Evolutionary conservation across 2,888 invertebrate species (phyloP).

Genomic region (Lutraria lutraria): DNA sequence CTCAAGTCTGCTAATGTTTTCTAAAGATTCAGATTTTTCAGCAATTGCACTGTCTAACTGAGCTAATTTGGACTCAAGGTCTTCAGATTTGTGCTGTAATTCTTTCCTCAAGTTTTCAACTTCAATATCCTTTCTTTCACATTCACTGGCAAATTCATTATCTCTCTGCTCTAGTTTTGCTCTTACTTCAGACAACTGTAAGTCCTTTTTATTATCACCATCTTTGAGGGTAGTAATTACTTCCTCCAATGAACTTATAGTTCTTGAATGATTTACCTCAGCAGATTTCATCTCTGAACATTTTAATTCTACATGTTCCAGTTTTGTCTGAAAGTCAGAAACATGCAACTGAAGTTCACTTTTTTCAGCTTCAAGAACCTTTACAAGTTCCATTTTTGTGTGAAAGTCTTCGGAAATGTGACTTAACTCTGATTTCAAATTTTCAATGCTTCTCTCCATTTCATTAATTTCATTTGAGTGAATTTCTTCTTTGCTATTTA

Average conservation of each 20-base stretch:
- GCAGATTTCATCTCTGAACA: conserved; percentile 21
- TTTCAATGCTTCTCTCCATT: conserved; percentile 37
- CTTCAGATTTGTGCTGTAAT: conserved; percentile 42
- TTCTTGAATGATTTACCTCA: conserved; percentile 26
- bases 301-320: conserved; percentile 45
- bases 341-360: conserved; percentile 55
- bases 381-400: conserved; percentile 18
- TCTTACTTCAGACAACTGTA: conserved; percentile 2
- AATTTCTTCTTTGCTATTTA: conserved; percentile 33
- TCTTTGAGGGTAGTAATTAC: conserved; percentile 37
- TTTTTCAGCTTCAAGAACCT: conserved; percentile 29
- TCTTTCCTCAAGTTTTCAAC: conserved; percentile 42
- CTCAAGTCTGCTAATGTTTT: conserved; percentile 35
- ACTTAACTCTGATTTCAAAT: conserved; percentile 33
- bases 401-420: conserved; percentile 31
- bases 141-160: conserved; percentile 37
- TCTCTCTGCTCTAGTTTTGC: conserved; percentile 27
- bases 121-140: conserved; percentile 33
- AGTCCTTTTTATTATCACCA: conserved; percentile 21
- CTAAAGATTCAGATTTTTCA: conserved; percentile 40
- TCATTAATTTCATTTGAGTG: conserved; percentile 46
- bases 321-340: conserved; percentile 47
- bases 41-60: conserved; percentile 45
- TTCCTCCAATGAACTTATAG: neutral
- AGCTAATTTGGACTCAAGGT: conserved; percentile 27